Percentiles rank a stretch among this genome's conserved stretches.
Evolutionary conservation across 2,888 invertebrate genomes (phyloP).

Genomic region (Apamea monoglypha): DNA sequence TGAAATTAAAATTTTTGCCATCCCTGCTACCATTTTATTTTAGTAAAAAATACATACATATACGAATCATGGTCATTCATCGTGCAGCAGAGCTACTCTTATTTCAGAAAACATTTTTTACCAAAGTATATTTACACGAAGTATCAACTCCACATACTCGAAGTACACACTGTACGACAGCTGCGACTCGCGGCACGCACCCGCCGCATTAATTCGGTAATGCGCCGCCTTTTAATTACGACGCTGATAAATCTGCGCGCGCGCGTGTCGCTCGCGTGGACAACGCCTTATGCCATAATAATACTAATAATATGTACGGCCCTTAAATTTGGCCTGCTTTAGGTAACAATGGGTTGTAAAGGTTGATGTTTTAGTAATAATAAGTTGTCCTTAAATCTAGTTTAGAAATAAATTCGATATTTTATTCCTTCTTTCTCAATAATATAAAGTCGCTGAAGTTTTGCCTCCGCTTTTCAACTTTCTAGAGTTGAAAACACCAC

Average conservation of each 20-base stretch:
- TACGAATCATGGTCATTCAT: background rate
- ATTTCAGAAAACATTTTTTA: background rate
- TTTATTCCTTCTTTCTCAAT: background rate
- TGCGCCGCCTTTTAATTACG: conserved; percentile 89
- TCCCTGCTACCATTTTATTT: background rate
- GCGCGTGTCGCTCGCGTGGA: conserved; percentile 81
- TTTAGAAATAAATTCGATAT: background rate
- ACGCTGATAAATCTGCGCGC: conserved; percentile 89
- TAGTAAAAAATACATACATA: background rate
- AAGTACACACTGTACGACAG: conserved; percentile 77
- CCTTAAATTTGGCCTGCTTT: conserved; percentile 51
- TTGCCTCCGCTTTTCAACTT: background rate
- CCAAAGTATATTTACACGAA: conserved; percentile 44
- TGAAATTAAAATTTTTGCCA: background rate
- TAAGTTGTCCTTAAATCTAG: conserved; percentile 2
- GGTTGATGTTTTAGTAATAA: conserved; percentile 43
- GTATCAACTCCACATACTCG: conserved; percentile 71
- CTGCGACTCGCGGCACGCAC: conserved; percentile 85
- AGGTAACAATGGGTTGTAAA: conserved; percentile 40
- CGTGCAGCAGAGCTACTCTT: background rate
- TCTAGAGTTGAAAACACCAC: background rate
- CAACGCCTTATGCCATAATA: conserved; percentile 80
- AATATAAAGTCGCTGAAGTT: too few species aligned
- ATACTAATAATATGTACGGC: conserved; percentile 63
- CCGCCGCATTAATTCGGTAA: conserved; percentile 86